Percentiles rank a stretch among this genome's conserved stretches.
These are phyloP conservation scores for Macropus fuliginosus DNA, from an alignment of 2,797 vertebrate genomes.

Conservation along the genomic window DNA sequence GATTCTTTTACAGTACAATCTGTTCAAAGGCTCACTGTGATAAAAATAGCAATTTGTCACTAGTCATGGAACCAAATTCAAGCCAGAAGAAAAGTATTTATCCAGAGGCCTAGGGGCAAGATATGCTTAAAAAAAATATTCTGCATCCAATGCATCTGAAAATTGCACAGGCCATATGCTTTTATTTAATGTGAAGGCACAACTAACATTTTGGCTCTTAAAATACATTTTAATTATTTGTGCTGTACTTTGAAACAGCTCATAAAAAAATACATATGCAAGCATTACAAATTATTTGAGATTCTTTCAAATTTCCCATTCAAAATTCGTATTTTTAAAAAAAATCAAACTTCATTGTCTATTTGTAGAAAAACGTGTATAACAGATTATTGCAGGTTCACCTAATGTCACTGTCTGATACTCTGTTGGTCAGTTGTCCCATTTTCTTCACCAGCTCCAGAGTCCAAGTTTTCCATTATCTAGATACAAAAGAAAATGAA, in stretches of 20 bases:
- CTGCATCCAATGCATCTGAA: slow-evolving; percentile 80
- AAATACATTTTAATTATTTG: slow-evolving; percentile 77
- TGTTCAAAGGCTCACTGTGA: slow-evolving; percentile 48
- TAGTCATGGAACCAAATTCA: slow-evolving; percentile 68
- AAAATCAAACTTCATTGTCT: slow-evolving; percentile 72
- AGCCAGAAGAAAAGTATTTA: slow-evolving; percentile 65
- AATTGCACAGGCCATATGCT: slow-evolving; percentile 83
- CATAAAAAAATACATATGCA: slow-evolving; percentile 84
- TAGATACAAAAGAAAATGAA: slow-evolving; percentile 70
- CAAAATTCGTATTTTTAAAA: slow-evolving; percentile 66
- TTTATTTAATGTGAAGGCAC: slow-evolving; percentile 87
- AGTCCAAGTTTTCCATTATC: slow-evolving; percentile 87
- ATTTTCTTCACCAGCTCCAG: slow-evolving; percentile 84
- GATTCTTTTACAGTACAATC: slow-evolving; percentile 62
- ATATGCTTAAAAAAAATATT: slow-evolving; percentile 82
- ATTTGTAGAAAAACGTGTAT: slow-evolving; percentile 75
- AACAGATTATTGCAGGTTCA: slow-evolving; percentile 60
- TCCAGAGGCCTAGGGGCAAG: slow-evolving; percentile 58
- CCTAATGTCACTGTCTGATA: slow-evolving; percentile 76
- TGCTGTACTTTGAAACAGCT: slow-evolving; percentile 75
- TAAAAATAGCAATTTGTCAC: slow-evolving; percentile 54
- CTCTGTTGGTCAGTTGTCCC: slow-evolving; percentile 75
- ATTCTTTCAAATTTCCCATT: slow-evolving; percentile 76
- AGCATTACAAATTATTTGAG: slow-evolving; percentile 74
- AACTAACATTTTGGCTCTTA: slow-evolving; percentile 78